Evolutionary conservation across 2,113 vertebrate genomes (phyloP), one percentile per base, ranked within the genome.

Genomic region (Anarhynchus alexandrinus): DNA sequence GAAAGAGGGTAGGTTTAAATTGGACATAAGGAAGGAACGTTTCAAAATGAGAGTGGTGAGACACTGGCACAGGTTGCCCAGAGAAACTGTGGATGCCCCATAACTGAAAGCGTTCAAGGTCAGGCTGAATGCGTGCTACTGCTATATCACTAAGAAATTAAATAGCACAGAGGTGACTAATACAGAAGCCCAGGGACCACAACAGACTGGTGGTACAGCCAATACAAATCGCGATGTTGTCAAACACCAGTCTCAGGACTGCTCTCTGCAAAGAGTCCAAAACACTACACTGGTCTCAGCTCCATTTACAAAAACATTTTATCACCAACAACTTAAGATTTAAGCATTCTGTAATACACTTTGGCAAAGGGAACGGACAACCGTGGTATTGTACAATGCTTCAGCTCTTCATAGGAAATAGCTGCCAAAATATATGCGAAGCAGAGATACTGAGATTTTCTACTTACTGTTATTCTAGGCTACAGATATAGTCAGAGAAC

Each of bases 331-430:
- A 76, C 40, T 58, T 65, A 40, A 55, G 17, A 42, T 43, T 59
- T 51, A 87, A 90, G 61, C 15, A 10, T 59, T 45, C 42, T 55
- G 34, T 26, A 65, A 8, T 0, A 57, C 1, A 2, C 51, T 77
- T 69, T 16, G 10, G 87, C 47, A 85, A 87, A 85, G 82, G 36
- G 29, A 90, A 76, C 0, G 1, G 29, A 82, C 32, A 89, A 62
- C 10, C 22, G 25, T 2, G 5, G 15, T 12, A 10, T 0, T 30
- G 21, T 32, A 69, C 29, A 3, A 0, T 13, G 27, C 29, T 65
- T 65, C 66, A 67, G 62, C 64, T 52, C 27, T 52, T 62, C 36
- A 57, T 3, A 92, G 36, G 29, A 83, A 45, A 65, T 3, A 57
- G 13, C 4, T 61, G 40, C 42, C 65, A 34, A 74, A 92, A 52